Evolutionary conservation across 1,140 invertebrate genomes (phyloP), one percentile per base, ranked within the genome.

Genomic region (Cyphomyrmex costatus): DNA sequence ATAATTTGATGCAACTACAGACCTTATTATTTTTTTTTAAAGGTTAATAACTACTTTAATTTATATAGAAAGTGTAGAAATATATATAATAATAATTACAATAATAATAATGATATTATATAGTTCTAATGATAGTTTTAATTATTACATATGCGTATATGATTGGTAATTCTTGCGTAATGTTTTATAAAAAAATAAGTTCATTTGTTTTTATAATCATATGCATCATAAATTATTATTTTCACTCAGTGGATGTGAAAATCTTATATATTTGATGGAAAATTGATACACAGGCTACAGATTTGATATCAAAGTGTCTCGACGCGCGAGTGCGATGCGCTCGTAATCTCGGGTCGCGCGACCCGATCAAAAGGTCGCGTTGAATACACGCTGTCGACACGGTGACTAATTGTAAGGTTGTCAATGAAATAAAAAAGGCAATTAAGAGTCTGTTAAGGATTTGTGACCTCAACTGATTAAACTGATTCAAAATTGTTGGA

Each of bases 1-100:
- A 3, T 42, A 61, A 76, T 76, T 60, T 16, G 10, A 46, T 4
- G 16, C 3, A 42, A 77, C 10, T 42, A 10, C 12, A 42, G 33
- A 76, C 6, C 16, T 60, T 58, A 46, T 53, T 27, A 30, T 42
- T 42, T n/a, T n/a, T n/a, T n/a, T 24, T 6, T 7, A 8, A 46
- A 46, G 46, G 2, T 63, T 14, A 16, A 60, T 1, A 60, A 60
- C 42, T 1, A 1, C 61, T 77, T 77, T 42, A 16, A 0, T 19
- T 21, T 2, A 33, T n/a, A 53, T n/a, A n/a, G 0, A 14, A 36
- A 58, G 10, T 14, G 2, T 27, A 42, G 21, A 61, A 76, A 61
- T 61, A 60, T n/a, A n/a, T n/a, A 49, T 65, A 65, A 21, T 65
- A 63, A 78, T 42, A 42, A 30, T 30, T 42, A n/a, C n/a, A n/a